These are phyloP conservation scores for Colius striatus DNA, from an alignment of 2,113 vertebrate species.

Conservation along the genomic window DNA sequence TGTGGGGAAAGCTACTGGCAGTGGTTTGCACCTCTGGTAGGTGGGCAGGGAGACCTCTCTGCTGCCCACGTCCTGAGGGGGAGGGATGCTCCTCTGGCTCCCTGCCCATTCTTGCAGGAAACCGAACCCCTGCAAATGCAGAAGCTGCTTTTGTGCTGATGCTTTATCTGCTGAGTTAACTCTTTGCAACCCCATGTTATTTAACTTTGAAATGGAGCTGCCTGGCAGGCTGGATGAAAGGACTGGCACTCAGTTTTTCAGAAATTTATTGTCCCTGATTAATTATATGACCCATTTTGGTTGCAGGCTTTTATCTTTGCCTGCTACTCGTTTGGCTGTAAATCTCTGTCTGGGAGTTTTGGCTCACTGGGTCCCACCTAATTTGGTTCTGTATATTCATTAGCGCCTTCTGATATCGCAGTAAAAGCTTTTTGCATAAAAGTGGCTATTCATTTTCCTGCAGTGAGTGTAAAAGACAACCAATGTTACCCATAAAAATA, in stretches of 20 bases:
- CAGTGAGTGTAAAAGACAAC: background rate
- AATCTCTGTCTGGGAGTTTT: background rate
- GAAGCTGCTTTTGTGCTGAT: background rate
- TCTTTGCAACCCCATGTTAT: background rate
- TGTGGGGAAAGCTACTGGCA: background rate
- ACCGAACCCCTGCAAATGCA: accelerated
- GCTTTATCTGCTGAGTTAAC: background rate
- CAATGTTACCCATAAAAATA: background rate
- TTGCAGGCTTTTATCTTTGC: constrained; percentile 29
- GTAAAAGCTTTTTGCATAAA: constrained; percentile 38
- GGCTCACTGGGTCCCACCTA: background rate
- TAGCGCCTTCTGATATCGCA: background rate
- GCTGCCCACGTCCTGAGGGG: background rate
- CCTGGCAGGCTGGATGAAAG: background rate
- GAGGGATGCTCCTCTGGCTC: background rate
- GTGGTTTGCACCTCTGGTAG: background rate
- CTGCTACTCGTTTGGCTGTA: background rate
- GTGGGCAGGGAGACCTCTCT: background rate
- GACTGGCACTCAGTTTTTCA: constrained; percentile 36
- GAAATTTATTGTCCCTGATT: constrained; percentile 2
- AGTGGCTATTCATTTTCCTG: constrained; percentile 44
- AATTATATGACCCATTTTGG: background rate
- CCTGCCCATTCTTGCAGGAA: background rate
- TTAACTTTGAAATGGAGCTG: background rate
- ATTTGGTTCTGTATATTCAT: constrained; percentile 29